Evolutionary conservation across 2,113 vertebrate genomes (phyloP), one percentile per base, ranked within the genome.

Genomic region (Zeus faber): DNA sequence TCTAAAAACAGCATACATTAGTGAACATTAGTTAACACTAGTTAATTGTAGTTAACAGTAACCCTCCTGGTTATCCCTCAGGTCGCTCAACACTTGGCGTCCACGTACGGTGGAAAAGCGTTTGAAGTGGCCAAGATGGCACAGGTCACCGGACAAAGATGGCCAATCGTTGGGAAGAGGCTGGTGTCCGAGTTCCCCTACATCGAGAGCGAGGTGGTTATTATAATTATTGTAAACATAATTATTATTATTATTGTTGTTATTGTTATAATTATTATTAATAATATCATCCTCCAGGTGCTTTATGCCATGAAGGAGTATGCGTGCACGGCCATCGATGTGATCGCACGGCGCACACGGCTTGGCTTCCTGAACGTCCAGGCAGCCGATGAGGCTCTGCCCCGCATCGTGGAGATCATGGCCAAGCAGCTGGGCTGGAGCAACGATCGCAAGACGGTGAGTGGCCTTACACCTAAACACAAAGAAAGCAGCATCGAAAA

Each of bases 131-230:
- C 96, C 56, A 98, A 96, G 77, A 92, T 98, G 87, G 94, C 96
- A 9, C 86, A 93, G 25, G 97, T 99, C 16, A 98, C 96, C 0
- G 96, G 97, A 3, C 93, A 93, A 74, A 87, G 95, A 13, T 99
- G 97, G 96, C 97, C 97, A 0, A 92, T 99, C 1, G 95, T 98
- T 2, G 97, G 95, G 3, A 96, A 97, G 3, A 88, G 95, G 0
- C 89, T 99, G 2, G 97, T 98, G 0, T 97, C 96, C 0, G 97
- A 99, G 54, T 99, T 99, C 57, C 96, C 96, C 0, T 98, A 98
- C 67, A 99, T 98, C 1, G 97, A 99, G 82, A 89, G 92, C 10
- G 96, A 99, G 94, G 97, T 99, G n/a, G n/a, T n/a, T n/a, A n/a
- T n/a, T n/a, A n/a, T n/a, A n/a, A n/a, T n/a, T n/a, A n/a, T n/a